Evolutionary conservation across 2,113 vertebrate genomes (phyloP).

Genomic region (Aptenodytes forsteri): DNA sequence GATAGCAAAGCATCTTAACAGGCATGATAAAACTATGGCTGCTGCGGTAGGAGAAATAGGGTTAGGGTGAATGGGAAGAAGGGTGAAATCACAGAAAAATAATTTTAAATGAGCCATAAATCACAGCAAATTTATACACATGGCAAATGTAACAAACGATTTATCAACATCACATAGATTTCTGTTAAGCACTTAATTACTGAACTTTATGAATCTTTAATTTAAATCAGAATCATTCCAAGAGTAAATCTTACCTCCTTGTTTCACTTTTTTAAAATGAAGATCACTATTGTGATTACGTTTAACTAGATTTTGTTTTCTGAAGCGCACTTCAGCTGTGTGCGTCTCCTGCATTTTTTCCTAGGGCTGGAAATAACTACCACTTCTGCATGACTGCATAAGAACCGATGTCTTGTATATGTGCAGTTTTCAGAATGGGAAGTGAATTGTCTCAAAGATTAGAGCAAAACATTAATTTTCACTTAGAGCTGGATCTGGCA

Average conservation of each 20-base stretch:
- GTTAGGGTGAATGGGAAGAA: not conserved
- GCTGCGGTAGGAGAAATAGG: constrained; percentile 1
- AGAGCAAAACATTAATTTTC: not conserved
- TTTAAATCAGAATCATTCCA: constrained; percentile 8
- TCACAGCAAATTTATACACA: not conserved
- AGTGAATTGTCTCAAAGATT: not conserved
- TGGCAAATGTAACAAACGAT: not conserved
- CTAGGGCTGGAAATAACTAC: constrained; percentile 29
- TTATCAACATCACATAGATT: not conserved
- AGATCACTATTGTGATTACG: not conserved
- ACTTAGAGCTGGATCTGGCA: not conserved
- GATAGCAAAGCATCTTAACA: constrained; percentile 14
- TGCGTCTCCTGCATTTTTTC: constrained; percentile 11
- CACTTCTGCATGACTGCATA: not conserved
- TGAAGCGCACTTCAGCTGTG: not conserved
- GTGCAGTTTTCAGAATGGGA: not conserved
- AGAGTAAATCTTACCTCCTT: not conserved
- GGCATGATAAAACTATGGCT: constrained; percentile 38
- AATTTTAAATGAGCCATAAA: constrained; percentile 13
- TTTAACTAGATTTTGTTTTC: constrained; percentile 46
- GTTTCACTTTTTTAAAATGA: not conserved
- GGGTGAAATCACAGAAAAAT: not conserved
- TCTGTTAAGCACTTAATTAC: constrained; percentile 36
- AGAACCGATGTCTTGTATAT: not conserved
- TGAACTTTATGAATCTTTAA: not conserved